Evolutionary conservation across 2,888 invertebrate genomes (phyloP).

Genomic region (Xestia c-nigrum): DNA sequence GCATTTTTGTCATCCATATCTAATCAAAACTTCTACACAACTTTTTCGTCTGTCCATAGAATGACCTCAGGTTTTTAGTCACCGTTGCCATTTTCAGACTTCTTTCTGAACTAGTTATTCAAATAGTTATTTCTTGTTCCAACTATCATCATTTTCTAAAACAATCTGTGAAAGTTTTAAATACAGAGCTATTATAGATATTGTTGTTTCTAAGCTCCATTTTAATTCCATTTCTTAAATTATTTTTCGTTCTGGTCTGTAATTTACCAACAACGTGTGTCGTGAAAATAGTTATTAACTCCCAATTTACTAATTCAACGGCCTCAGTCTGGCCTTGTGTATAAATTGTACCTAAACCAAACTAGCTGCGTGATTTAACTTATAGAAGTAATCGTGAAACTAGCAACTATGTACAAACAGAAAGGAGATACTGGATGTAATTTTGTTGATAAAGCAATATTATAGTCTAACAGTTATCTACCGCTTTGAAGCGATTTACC

Average conservation of each 20-base stretch:
- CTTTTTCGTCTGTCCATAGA: neutral
- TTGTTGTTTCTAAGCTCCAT: neutral
- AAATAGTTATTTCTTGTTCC: neutral
- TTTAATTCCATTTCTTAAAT: neutral
- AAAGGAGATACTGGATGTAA: no score
- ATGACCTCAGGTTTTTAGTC: neutral
- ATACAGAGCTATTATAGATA: neutral
- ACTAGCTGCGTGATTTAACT: constrained; percentile 18
- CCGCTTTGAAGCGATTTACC: neutral
- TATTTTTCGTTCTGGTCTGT: neutral
- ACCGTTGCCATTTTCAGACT: neutral
- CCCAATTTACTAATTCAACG: constrained; percentile 15
- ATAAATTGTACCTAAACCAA: constrained; percentile 3
- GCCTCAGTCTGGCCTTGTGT: constrained; percentile 32
- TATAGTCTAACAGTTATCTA: neutral
- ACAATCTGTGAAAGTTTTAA: neutral
- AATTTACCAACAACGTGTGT: constrained; percentile 9
- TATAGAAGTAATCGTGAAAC: neutral
- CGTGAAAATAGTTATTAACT: constrained; percentile 37
- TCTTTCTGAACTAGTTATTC: no score
- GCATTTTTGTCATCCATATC: no score
- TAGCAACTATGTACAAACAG: neutral
- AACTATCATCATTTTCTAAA: neutral
- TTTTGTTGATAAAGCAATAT: neutral
- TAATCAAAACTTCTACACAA: neutral